A percentile compares a stretch with the other conserved stretches of the same genome.
phyloP scores from a whole-genome alignment of 2,888 invertebrate species.

The Cephus spinipes region DNA sequence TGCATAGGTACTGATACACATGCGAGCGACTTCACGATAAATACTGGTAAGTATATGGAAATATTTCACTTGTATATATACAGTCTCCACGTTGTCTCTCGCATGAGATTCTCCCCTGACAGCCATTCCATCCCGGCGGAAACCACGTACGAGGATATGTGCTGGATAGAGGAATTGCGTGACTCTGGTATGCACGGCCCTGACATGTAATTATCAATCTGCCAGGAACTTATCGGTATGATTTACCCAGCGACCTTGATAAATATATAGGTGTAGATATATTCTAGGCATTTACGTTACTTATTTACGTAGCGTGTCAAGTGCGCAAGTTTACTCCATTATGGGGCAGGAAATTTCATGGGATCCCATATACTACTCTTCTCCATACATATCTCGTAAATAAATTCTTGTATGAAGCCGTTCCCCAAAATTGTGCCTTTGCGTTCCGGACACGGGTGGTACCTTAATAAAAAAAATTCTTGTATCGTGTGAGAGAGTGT shows the following conservation, averaged over 20 bases:
- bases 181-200: neutral
- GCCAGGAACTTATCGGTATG: neutral
- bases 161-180: neutral
- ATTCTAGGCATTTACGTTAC: neutral
- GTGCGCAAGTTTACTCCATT: neutral
- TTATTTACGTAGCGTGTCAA: neutral
- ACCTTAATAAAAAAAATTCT: conserved; percentile 1
- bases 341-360: neutral
- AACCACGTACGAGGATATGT: neutral
- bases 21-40: conserved; percentile 5
- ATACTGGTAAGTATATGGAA: conserved; percentile 4
- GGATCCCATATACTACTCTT: neutral
- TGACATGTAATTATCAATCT: neutral
- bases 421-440: neutral
- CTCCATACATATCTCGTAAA: neutral
- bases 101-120: neutral
- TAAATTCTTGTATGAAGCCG: neutral
- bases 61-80: conserved; percentile 3
- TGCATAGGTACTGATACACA: conserved; percentile 10
- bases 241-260: neutral
- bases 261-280: neutral
- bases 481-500: neutral
- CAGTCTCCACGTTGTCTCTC: neutral
- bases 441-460: neutral
- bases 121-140: neutral